Percentiles rank a stretch among this genome's conserved stretches.
Evolutionary conservation across 2,113 vertebrate species (phyloP).

Genomic region (Sturnira hondurensis): DNA sequence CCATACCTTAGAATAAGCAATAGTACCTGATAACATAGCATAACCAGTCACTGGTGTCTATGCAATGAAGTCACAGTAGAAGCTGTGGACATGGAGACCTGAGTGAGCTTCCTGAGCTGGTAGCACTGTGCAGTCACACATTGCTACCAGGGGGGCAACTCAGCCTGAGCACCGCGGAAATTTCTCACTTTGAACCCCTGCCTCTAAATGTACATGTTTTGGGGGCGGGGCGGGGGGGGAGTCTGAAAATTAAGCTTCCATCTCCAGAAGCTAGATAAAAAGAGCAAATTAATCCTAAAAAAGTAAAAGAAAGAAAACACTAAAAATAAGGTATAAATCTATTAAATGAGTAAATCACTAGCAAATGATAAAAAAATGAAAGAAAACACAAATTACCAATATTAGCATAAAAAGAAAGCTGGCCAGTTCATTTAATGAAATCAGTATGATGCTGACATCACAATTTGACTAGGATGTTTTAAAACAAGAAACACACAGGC

Average conservation of each 20-base stretch:
- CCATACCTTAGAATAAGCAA: neutral
- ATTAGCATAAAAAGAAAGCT: neutral
- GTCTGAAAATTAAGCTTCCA: neutral
- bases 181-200: neutral
- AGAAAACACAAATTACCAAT: neutral
- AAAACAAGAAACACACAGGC: neutral
- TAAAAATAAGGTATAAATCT: neutral
- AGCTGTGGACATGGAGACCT: neutral
- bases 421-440: neutral
- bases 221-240: no score
- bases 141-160: neutral
- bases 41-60: neutral
- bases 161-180: neutral
- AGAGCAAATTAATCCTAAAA: neutral
- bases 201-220: neutral
- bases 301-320: neutral
- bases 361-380: neutral
- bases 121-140: neutral
- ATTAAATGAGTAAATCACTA: neutral
- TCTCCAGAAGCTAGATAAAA: neutral
- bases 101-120: no score
- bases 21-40: neutral
- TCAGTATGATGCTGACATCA: no score
- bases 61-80: neutral
- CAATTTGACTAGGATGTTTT: neutral